Conservation (phyloP, 1,140 invertebrate genomes). For the Branchinecta lynchi region DNA sequence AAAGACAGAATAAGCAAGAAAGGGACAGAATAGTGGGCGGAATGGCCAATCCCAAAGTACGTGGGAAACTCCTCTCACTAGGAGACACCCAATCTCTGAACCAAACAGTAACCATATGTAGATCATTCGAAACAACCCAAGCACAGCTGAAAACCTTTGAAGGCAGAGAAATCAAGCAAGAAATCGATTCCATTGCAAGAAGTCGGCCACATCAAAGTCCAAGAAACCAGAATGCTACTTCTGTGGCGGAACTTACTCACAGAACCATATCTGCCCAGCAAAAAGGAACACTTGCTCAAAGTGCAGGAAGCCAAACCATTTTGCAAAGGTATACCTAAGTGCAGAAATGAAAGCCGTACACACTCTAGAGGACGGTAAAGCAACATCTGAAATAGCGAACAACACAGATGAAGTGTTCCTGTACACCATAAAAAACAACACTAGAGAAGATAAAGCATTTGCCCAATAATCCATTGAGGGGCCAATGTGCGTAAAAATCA, state of each 20-base stretch:
- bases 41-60: slow-evolving; percentile 9
- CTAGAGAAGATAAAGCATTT: slow-evolving; percentile 6
- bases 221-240: slow-evolving; percentile 9
- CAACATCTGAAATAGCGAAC: slow-evolving; percentile 9
- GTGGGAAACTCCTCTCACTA: slow-evolving; percentile 5
- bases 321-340: not conserved
- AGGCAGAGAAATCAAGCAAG: slow-evolving; percentile 8
- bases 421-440: slow-evolving; percentile 1
- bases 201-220: slow-evolving; percentile 4
- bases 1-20: too few relatives aligned
- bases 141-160: slow-evolving; percentile 8
- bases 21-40: slow-evolving; percentile 8
- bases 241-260: slow-evolving; percentile 4
- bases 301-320: slow-evolving; percentile 8
- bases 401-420: slow-evolving; percentile 1
- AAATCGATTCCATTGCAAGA: slow-evolving; percentile 6
- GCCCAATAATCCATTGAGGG: slow-evolving; percentile 1
- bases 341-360: slow-evolving; percentile 5
- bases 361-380: slow-evolving; percentile 4
- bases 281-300: slow-evolving; percentile 6
- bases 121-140: slow-evolving; percentile 6
- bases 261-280: slow-evolving; percentile 8
- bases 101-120: slow-evolving; percentile 1
- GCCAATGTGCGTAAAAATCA: not conserved
- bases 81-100: slow-evolving; percentile 4